Conservation (phyloP, 2,888 invertebrate species). For the Strigamia transsilvanica region DNA sequence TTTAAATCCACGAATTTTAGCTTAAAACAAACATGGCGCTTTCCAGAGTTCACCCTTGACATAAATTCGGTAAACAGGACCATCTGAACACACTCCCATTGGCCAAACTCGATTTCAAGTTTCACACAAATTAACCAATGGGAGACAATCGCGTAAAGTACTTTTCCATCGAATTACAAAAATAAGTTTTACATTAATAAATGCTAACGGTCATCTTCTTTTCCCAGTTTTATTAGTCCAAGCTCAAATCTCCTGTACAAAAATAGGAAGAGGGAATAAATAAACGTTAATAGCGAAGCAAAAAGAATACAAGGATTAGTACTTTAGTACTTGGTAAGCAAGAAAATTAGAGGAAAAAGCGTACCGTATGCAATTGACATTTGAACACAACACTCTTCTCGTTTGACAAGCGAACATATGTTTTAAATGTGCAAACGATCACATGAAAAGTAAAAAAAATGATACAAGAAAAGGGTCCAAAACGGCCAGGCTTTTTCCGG, state of each 20-base stretch:
- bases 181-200: not conserved
- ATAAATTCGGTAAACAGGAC: not conserved
- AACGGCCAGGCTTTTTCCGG: not conserved
- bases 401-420: not conserved
- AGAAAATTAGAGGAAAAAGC: not conserved
- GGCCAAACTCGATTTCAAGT: not conserved
- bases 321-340: not conserved
- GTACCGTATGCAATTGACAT: constrained; percentile 11
- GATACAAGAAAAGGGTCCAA: not conserved
- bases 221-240: constrained; percentile 13
- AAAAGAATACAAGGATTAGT: not conserved
- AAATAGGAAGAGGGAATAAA: not conserved
- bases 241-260: not conserved
- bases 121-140: too few species aligned
- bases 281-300: constrained; percentile 11
- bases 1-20: not conserved
- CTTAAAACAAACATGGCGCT: not conserved
- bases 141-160: too few species aligned
- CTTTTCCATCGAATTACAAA: too few species aligned
- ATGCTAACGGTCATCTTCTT: not conserved
- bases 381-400: not conserved
- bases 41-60: not conserved
- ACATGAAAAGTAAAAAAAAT: constrained; percentile 11
- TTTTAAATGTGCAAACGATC: constrained; percentile 8
- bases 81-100: not conserved